phyloP scores from a whole-genome alignment of 2,113 vertebrate genomes.

The Rhinoderma darwinii region DNA sequence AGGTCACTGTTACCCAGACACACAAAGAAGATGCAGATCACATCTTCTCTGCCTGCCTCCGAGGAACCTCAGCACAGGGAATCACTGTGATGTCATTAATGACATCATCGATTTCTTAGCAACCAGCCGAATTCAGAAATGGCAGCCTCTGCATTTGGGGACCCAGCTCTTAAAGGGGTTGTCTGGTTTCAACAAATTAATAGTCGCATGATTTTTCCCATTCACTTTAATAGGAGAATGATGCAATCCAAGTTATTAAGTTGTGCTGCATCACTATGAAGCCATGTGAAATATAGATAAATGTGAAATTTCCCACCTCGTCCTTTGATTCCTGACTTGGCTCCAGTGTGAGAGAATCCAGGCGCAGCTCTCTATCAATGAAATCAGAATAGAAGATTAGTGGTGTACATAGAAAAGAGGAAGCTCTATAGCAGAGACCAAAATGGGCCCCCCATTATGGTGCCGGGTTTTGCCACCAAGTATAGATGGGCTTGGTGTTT shows the following conservation, averaged over 20 bases:
- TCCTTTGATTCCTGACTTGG: conserved; percentile 28
- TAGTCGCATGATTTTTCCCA: too few species aligned
- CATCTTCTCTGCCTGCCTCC: too few species aligned
- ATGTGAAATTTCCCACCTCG: background rate
- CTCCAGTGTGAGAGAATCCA: conserved; percentile 38
- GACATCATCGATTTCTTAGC: too few species aligned
- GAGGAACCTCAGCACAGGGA: too few species aligned
- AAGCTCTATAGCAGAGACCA: background rate
- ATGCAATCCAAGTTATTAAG: background rate
- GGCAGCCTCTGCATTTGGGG: too few species aligned
- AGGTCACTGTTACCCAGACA: too few species aligned
- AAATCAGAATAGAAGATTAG: background rate
- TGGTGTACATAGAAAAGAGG: background rate
- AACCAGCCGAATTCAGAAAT: too few species aligned
- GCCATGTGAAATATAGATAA: background rate
- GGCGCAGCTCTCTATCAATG: conserved; percentile 18
- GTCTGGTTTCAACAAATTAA: too few species aligned
- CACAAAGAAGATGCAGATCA: too few species aligned
- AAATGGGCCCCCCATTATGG: background rate
- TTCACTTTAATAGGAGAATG: too few species aligned
- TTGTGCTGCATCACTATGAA: background rate
- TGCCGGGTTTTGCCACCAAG: background rate
- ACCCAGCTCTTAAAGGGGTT: too few species aligned
- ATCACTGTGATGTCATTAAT: too few species aligned
- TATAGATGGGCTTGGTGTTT: background rate